phyloP scores from a whole-genome alignment of 2,113 vertebrate species.

The Alligator sinensis region DNA sequence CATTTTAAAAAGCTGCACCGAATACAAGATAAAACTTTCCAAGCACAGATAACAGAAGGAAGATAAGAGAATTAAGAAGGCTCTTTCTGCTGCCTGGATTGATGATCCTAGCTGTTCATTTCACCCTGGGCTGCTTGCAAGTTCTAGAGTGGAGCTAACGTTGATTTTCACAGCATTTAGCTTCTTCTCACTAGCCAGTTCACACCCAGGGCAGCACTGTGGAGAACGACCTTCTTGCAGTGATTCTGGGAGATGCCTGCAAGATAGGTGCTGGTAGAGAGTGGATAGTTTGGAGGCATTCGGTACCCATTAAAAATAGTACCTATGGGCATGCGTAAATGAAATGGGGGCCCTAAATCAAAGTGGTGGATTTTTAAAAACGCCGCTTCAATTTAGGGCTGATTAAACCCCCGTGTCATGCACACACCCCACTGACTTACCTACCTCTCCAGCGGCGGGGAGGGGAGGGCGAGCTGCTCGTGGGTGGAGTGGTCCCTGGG shows the following conservation, averaged over 20 bases:
- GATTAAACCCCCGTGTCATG: too few relatives aligned
- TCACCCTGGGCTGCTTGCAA: neutral
- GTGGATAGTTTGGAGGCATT: neutral
- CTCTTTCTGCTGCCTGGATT: neutral
- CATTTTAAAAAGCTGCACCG: neutral
- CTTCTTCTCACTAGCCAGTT: neutral
- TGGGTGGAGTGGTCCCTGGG: too few relatives aligned
- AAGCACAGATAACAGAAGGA: neutral
- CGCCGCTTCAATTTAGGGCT: too few relatives aligned
- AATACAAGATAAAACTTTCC: neutral
- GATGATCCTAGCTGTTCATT: neutral
- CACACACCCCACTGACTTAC: too few relatives aligned
- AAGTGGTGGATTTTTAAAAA: too few relatives aligned
- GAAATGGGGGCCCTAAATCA: too few relatives aligned
- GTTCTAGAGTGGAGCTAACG: neutral
- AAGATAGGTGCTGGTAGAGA: neutral
- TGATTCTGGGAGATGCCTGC: neutral
- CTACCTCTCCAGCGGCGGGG: too few relatives aligned
- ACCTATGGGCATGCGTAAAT: neutral
- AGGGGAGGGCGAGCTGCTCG: too few relatives aligned
- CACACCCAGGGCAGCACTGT: neutral
- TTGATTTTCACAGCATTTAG: neutral
- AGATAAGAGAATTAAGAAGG: neutral
- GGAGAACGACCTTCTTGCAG: neutral
- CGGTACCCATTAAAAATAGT: neutral